A percentile compares a stretch with the other conserved stretches of the same genome.
Conservation (phyloP, 2,888 invertebrate genomes). For the Cotesia congregata region DNA sequence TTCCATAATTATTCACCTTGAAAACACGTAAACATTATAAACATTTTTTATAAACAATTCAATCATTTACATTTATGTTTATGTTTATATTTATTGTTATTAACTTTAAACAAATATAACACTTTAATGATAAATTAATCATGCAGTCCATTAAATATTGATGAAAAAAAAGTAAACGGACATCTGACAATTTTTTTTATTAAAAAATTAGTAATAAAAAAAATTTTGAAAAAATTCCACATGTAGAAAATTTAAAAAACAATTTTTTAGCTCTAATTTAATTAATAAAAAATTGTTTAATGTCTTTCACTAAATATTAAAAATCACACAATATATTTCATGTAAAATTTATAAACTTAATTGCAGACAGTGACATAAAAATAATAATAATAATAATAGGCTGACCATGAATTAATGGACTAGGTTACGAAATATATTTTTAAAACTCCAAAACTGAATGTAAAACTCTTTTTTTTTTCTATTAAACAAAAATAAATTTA, state of each 20-base stretch:
- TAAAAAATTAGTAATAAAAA: too few relatives aligned
- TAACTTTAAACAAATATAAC: conserved; percentile 3
- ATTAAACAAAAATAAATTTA: not conserved
- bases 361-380: not conserved
- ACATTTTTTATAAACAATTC: not conserved
- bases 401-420: not conserved
- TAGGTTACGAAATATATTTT: conserved; percentile 35
- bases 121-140: conserved; percentile 3
- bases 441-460: conserved; percentile 19
- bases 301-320: not conserved
- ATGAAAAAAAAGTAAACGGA: too few relatives aligned
- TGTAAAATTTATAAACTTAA: not conserved
- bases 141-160: not conserved
- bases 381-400: conserved; percentile 4
- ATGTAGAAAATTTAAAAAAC: too few relatives aligned
- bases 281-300: too few relatives aligned
- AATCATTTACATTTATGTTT: not conserved
- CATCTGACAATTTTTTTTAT: too few relatives aligned
- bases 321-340: too few relatives aligned
- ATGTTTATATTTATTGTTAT: not conserved
- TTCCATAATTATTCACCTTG: conserved; percentile 62
- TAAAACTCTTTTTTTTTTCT: not conserved
- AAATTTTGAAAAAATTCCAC: too few relatives aligned
- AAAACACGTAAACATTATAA: conserved; percentile 41
- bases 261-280: too few relatives aligned